Evolutionary conservation across 2,797 vertebrate species (phyloP).

Genomic region (Chloroceryle inda): DNA sequence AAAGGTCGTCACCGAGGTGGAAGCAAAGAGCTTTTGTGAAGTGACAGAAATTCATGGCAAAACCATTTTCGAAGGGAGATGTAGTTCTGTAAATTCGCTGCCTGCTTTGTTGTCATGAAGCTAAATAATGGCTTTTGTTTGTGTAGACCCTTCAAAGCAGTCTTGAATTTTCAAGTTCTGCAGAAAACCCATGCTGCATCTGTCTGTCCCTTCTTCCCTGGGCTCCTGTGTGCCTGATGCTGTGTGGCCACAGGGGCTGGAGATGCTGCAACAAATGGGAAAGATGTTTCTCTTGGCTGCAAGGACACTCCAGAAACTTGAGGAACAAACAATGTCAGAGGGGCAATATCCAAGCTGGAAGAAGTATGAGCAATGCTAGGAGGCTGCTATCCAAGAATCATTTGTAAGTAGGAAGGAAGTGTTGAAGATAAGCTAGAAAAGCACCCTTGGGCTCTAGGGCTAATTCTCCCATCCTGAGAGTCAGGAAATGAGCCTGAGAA

Average conservation of each 20-base stretch:
- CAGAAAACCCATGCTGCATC: neutral
- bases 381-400: neutral
- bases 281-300: neutral
- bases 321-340: neutral
- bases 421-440: neutral
- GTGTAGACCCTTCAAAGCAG: neutral
- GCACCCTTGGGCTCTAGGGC: neutral
- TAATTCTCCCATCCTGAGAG: neutral
- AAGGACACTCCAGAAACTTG: slow-evolving; percentile 8
- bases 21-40: neutral
- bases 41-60: neutral
- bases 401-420: neutral
- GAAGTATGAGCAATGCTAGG: neutral
- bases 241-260: neutral
- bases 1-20: neutral
- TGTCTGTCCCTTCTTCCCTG: too few relatives aligned
- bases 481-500: neutral
- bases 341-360: neutral
- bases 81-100: neutral
- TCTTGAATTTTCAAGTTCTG: neutral
- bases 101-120: neutral
- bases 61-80: neutral
- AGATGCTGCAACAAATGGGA: neutral
- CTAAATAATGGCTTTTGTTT: neutral
- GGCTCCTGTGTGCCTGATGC: neutral